Conservation (phyloP, 2,113 vertebrate species). For the Bubalus kerabau region DNA sequence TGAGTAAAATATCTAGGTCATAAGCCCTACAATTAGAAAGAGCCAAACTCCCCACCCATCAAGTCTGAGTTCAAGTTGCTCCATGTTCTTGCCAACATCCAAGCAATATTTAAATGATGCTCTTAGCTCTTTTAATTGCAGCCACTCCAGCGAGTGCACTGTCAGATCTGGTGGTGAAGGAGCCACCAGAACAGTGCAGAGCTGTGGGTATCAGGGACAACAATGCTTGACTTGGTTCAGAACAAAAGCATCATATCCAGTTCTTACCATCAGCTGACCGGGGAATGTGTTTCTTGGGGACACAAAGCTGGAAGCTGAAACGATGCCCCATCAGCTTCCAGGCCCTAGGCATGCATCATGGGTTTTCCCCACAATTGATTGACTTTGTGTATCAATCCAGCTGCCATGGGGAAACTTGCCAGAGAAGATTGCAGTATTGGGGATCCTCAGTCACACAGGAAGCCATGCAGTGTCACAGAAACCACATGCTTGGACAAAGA, state of each 20-base stretch:
- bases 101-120: neutral
- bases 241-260: neutral
- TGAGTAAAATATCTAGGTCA: neutral
- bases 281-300: neutral
- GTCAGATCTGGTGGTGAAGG: neutral
- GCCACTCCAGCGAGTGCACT: fast-evolving
- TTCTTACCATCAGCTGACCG: neutral
- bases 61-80: neutral
- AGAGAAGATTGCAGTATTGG: neutral
- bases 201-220: neutral
- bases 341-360: neutral
- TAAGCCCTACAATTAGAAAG: neutral
- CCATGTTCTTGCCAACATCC: neutral
- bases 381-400: neutral
- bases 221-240: fast-evolving
- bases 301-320: neutral
- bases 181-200: neutral
- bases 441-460: neutral
- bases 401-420: neutral
- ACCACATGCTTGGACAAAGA: neutral
- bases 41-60: neutral
- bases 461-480: neutral
- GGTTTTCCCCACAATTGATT: neutral
- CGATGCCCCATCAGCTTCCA: neutral
- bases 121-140: neutral